Evolutionary conservation across 2,113 vertebrate genomes (phyloP).

Genomic region (Struthio camelus): DNA sequence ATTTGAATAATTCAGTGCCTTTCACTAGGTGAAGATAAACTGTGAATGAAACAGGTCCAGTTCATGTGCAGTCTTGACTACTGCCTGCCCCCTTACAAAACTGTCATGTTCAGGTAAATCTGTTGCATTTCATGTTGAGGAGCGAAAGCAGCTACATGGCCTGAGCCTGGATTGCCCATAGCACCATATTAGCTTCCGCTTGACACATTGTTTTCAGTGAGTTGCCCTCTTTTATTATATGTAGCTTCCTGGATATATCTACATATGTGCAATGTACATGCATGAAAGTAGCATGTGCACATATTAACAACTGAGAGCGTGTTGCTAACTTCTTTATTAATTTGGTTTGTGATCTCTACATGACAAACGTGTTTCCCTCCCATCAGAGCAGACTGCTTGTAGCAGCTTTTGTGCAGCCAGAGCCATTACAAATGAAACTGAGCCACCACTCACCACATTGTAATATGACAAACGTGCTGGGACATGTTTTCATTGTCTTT

Average conservation of each 20-base stretch:
- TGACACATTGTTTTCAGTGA: neutral
- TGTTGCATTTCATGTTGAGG: neutral
- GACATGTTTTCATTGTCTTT: neutral
- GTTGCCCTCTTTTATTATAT: neutral
- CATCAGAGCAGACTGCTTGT: neutral
- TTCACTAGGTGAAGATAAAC: neutral
- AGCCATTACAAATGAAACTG: neutral
- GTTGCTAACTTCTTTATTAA: neutral
- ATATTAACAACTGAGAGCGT: neutral
- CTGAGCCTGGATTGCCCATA: accelerated
- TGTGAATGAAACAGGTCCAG: neutral
- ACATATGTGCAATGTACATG: neutral
- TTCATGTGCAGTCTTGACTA: neutral
- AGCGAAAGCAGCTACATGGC: neutral
- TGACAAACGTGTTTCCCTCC: neutral
- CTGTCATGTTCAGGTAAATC: neutral
- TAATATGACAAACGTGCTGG: accelerated
- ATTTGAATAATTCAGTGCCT: slow-evolving; percentile 3
- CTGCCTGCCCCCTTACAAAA: neutral
- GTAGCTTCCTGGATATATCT: neutral
- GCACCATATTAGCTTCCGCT: neutral
- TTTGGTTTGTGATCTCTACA: neutral
- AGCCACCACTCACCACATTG: neutral
- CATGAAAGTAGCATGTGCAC: neutral
- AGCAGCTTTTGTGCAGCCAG: neutral